Evolutionary conservation across 2,797 vertebrate genomes (phyloP).

Genomic region (Tachyglossus aculeatus): DNA sequence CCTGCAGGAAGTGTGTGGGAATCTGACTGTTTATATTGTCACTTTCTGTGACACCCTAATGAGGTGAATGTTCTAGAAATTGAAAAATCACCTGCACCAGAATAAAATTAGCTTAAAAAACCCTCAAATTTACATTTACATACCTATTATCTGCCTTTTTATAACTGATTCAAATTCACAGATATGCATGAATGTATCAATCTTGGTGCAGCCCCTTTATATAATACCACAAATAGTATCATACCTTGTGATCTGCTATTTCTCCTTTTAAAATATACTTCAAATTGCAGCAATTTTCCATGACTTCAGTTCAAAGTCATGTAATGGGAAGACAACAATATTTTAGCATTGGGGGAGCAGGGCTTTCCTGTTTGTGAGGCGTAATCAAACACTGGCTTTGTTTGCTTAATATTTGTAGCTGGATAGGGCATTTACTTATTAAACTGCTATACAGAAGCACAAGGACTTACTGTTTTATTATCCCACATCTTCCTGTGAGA

Average conservation of each 20-base stretch:
- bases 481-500: constrained; percentile 39
- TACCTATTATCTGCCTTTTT: constrained; percentile 45
- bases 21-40: constrained; percentile 47
- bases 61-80: constrained; percentile 58
- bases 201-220: constrained; percentile 37
- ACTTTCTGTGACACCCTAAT: constrained; percentile 44
- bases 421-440: constrained; percentile 41
- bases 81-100: constrained; percentile 33
- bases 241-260: constrained; percentile 50
- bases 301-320: constrained; percentile 28
- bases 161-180: constrained; percentile 41
- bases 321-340: constrained; percentile 24
- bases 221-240: constrained; percentile 25
- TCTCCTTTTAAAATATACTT: constrained; percentile 50
- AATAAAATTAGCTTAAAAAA: constrained; percentile 38
- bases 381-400: constrained; percentile 6
- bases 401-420: constrained; percentile 35
- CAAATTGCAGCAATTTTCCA: constrained; percentile 31
- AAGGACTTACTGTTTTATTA: constrained; percentile 50
- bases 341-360: constrained; percentile 26
- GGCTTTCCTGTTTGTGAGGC: constrained; percentile 19
- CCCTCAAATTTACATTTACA: constrained; percentile 47
- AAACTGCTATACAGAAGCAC: constrained; percentile 37
- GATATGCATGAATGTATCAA: constrained; percentile 35
- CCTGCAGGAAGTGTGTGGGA: constrained; percentile 23